These are phyloP conservation scores for Sinosuthora webbiana DNA, from an alignment of 2,113 vertebrate species.

Conservation along the genomic window DNA sequence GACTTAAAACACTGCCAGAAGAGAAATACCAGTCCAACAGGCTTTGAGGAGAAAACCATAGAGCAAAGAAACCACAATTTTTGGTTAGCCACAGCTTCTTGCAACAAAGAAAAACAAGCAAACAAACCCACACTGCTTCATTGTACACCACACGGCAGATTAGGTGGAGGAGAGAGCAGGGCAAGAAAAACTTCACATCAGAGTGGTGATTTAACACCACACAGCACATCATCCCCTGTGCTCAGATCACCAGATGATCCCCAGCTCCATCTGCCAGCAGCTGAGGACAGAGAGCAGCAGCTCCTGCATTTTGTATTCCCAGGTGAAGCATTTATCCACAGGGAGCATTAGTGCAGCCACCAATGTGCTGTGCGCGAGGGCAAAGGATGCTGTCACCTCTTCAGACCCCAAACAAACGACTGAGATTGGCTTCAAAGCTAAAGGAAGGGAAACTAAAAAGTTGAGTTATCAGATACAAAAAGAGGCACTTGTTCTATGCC, in stretches of 20 bases:
- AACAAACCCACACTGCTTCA: not conserved
- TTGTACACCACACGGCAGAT: rapidly evolving
- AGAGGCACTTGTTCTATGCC: not conserved
- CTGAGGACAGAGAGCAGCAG: not conserved
- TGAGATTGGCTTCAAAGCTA: not conserved
- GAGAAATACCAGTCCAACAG: not conserved
- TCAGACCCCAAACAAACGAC: not conserved
- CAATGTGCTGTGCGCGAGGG: rapidly evolving
- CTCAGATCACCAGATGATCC: constrained; percentile 1
- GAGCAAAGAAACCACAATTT: not conserved
- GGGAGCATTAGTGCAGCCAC: not conserved
- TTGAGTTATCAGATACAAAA: not conserved
- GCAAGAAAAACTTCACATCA: not conserved
- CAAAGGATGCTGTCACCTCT: not conserved
- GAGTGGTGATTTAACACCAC: not conserved
- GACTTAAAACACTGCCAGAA: not conserved
- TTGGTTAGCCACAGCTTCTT: not conserved
- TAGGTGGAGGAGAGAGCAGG: not conserved
- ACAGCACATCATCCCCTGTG: not conserved
- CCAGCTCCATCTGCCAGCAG: constrained; percentile 25
- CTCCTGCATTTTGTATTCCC: not conserved
- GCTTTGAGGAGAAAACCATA: not conserved
- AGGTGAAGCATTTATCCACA: not conserved
- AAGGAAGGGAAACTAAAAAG: not conserved
- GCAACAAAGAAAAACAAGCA: not conserved